Evolutionary conservation across 2,888 invertebrate species (phyloP).

Genomic region (Drosophila mimica): DNA sequence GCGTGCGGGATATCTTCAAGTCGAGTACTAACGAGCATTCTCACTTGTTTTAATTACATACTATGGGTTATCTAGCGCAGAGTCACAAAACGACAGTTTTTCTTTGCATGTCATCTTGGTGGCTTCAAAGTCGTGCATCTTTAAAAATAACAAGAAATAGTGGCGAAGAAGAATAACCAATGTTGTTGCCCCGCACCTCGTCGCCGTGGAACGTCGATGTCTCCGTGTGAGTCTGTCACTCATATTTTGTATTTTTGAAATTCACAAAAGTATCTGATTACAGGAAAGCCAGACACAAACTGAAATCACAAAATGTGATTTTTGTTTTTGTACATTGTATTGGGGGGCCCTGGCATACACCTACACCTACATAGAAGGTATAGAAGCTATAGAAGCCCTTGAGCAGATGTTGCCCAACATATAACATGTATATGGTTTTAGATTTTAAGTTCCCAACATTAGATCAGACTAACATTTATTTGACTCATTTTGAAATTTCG

Average conservation of each 20-base stretch:
- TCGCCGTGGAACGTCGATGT: constrained; percentile 13
- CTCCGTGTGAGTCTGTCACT: constrained; percentile 70
- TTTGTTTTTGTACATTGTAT: constrained; percentile 35
- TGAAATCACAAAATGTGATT: constrained; percentile 80
- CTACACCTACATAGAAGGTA: constrained; percentile 17
- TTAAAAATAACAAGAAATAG: constrained; percentile 76
- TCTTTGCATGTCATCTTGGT: constrained; percentile 72
- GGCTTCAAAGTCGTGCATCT: constrained; percentile 70
- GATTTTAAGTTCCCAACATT: background rate
- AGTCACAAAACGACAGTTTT: constrained; percentile 60
- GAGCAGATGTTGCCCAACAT: constrained; percentile 65
- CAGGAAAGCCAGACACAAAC: constrained; percentile 80
- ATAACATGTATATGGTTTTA: constrained; percentile 16
- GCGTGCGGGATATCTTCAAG: constrained; percentile 8
- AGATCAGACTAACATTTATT: background rate
- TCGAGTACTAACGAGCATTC: background rate
- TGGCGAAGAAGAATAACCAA: constrained; percentile 65
- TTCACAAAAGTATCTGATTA: constrained; percentile 82
- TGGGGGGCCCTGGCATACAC: constrained; percentile 52
- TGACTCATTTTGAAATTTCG: background rate
- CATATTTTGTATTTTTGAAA: constrained; percentile 79
- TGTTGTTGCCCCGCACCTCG: constrained; percentile 26
- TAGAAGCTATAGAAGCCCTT: constrained; percentile 17
- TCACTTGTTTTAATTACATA: constrained; percentile 39
- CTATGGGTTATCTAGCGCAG: constrained; percentile 24